Evolutionary conservation across 2,113 vertebrate genomes (phyloP), one percentile per base, ranked within the genome.

Genomic region (Coptodon bakossiorum): DNA sequence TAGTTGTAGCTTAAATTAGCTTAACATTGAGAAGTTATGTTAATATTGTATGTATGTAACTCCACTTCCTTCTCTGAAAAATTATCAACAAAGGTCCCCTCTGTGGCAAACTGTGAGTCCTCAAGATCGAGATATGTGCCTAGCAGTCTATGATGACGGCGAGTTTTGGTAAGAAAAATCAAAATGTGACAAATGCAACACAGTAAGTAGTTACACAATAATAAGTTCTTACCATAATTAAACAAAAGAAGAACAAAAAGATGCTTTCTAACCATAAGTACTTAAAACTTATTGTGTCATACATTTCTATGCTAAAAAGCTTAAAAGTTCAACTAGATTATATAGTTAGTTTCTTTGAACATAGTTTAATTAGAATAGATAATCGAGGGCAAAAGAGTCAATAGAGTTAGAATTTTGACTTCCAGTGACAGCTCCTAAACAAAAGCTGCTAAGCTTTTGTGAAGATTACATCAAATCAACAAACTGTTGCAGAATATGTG

Each of bases 111-210:
- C 92, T 2, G 90, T 96, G 59, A 94, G 88, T 85, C 8, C 71
- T 22, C 16, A 95, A 27, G 96, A 96, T 5, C 88, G 81, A 19
- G 71, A 80, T 3, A 31, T 17, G 11, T 95, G 89, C n/a, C 88
- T 80, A 3, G 38, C 83, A 31, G 86, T 92, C 22, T 19, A 2
- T 14, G 52, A 96, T 1, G 86, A 97, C 82, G 94, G 96, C 8
- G 96, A 96, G 84, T 97, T 97, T 90, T 97, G 96, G 96, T 97
- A 91, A 91, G 88, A 16, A 81, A 50, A 50, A 76, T 76, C 4
- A 17, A 48, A 76, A 48, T 48, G 14, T 29, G 43, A 50, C 24
- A 76, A 78, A 31, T 48, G 24, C 22, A 29, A 29, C 40, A 73
- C 34, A 68, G 0, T 68, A 38, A 68, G 4, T 73, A 45, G 9